These are phyloP conservation scores for Pentalonia nigronervosa DNA, from an alignment of 1,140 invertebrate species.

Conservation along the genomic window DNA sequence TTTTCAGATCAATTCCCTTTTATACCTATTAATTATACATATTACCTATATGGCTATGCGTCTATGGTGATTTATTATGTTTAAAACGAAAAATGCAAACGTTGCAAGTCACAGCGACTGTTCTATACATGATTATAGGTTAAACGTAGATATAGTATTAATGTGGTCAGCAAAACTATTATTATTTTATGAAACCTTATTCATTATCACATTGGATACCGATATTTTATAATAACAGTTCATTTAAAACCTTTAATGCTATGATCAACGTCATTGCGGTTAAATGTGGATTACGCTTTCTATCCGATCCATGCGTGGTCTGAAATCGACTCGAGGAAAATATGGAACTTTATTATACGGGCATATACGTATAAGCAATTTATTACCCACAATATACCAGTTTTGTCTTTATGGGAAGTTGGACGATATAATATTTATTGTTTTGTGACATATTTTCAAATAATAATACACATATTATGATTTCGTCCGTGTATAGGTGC, in stretches of 20 bases:
- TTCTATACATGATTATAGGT: neutral
- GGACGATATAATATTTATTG: neutral
- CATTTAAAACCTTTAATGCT: neutral
- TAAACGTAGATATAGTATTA: neutral
- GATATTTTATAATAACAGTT: neutral
- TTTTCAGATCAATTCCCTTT: neutral
- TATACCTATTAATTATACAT: neutral
- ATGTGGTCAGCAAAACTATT: neutral
- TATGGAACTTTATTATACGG: neutral
- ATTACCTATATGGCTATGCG: neutral
- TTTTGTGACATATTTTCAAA: constrained; percentile 29
- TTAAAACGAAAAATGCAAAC: no score
- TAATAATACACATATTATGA: neutral
- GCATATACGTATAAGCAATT: neutral
- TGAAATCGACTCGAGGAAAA: no score
- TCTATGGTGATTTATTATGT: no score
- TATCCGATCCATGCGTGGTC: neutral
- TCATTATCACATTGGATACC: neutral
- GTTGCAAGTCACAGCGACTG: no score
- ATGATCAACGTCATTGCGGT: neutral
- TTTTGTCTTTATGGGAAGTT: neutral
- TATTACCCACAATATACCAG: neutral
- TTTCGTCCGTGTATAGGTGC: no score
- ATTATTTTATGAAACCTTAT: neutral
- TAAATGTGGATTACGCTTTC: constrained; percentile 15